phyloP scores from a whole-genome alignment of 2,113 vertebrate species.

The Antechinus stuartii region DNA sequence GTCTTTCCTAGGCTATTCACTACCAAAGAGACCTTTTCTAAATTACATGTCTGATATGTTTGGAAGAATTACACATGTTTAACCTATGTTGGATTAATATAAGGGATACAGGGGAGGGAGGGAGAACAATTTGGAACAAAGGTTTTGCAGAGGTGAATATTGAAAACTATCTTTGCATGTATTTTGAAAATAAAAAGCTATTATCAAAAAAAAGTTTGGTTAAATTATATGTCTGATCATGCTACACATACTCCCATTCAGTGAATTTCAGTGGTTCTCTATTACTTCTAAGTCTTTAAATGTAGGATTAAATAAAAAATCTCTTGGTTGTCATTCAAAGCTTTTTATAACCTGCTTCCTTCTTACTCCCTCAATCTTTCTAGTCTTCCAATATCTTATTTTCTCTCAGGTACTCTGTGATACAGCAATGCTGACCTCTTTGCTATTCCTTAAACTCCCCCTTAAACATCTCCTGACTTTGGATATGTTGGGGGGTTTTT shows the following conservation, averaged over 20 bases:
- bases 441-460: neutral
- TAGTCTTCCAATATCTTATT: neutral
- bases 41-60: neutral
- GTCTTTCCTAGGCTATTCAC: neutral
- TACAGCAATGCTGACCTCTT: neutral
- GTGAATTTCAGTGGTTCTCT: neutral
- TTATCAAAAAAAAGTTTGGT: too few relatives aligned
- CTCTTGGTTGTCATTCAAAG: neutral
- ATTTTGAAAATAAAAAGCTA: too few relatives aligned
- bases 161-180: too few relatives aligned
- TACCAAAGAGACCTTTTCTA: neutral
- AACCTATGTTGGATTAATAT: too few relatives aligned
- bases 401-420: neutral
- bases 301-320: neutral
- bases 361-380: neutral
- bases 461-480: neutral
- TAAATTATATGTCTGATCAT: too few relatives aligned
- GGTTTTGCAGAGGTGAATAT: too few relatives aligned
- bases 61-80: too few relatives aligned
- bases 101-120: too few relatives aligned
- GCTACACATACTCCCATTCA: neutral
- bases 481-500: too few relatives aligned
- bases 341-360: neutral
- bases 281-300: neutral
- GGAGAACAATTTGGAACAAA: too few relatives aligned